phyloP scores from a whole-genome alignment of 2,797 vertebrate species.

The Hydrophis major region DNA sequence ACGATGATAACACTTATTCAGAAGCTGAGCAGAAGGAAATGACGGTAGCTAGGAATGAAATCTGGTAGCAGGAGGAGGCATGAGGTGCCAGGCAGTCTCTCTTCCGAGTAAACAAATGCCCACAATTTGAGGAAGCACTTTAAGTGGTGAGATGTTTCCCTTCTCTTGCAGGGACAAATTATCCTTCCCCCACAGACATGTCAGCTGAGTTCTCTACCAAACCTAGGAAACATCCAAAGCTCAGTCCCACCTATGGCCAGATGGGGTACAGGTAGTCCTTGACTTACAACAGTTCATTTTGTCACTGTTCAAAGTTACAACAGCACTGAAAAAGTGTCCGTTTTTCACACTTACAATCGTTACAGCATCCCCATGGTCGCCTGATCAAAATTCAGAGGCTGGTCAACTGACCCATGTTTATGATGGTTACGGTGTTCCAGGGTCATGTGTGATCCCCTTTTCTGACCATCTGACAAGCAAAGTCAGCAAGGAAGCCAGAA shows the following conservation, averaged over 20 bases:
- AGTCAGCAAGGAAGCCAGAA: no score
- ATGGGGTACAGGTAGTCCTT: neutral
- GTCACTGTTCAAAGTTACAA: no score
- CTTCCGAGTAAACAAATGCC: neutral
- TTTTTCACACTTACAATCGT: no score
- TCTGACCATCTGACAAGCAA: no score
- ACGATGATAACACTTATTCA: neutral
- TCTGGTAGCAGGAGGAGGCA: neutral
- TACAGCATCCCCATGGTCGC: no score
- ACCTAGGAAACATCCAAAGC: neutral
- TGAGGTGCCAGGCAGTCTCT: neutral
- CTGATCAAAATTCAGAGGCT: no score
- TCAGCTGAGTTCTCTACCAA: neutral
- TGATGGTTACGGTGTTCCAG: no score
- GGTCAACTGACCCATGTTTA: no score
- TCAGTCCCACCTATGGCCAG: neutral
- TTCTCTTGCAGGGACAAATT: neutral
- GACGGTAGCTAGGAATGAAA: neutral
- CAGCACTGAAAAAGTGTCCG: no score
- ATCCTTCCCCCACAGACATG: neutral
- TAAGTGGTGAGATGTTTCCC: neutral
- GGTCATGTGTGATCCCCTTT: no score
- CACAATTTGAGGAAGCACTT: neutral
- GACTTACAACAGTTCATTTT: neutral
- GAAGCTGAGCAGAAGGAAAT: neutral